A percentile compares a stretch with the other conserved stretches of the same genome.
Evolutionary conservation across 2,888 invertebrate species (phyloP).

Genomic region (Embidobia sp.): DNA sequence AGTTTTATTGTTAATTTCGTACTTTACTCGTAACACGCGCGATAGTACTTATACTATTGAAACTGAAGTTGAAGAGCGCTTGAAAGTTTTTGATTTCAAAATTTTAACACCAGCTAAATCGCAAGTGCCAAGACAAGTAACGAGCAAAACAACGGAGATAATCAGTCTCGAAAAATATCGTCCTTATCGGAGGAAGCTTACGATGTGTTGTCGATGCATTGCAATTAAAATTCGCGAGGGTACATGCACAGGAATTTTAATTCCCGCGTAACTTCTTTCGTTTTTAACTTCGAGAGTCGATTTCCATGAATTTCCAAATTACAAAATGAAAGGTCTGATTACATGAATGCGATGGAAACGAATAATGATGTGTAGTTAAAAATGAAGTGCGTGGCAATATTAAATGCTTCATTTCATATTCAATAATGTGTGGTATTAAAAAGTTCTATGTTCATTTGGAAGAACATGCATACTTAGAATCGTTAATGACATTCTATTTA

Average conservation of each 20-base stretch:
- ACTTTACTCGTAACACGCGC: too few relatives aligned
- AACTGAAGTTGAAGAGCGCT: slow-evolving; percentile 39
- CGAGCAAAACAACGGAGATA: slow-evolving; percentile 49
- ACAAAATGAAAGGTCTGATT: slow-evolving; percentile 20
- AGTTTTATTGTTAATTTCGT: too few relatives aligned
- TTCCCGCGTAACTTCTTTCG: slow-evolving; percentile 35
- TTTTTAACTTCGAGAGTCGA: slow-evolving; percentile 26
- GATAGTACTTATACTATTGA: slow-evolving; percentile 11
- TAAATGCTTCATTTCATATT: background rate
- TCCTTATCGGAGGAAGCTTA: slow-evolving; percentile 23
- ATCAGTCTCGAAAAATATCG: slow-evolving; percentile 52
- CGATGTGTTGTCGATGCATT: slow-evolving; percentile 22
- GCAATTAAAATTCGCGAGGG: slow-evolving; percentile 45
- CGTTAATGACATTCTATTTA: too few relatives aligned
- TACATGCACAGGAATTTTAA: slow-evolving; percentile 11
- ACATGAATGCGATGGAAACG: slow-evolving; percentile 7
- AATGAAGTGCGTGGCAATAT: background rate
- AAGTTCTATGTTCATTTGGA: too few relatives aligned
- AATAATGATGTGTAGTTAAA: slow-evolving; percentile 23
- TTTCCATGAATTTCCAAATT: slow-evolving; percentile 23
- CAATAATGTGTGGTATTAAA: too few relatives aligned
- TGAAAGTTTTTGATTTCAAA: slow-evolving; percentile 54
- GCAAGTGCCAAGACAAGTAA: slow-evolving; percentile 41
- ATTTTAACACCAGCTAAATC: slow-evolving; percentile 34
- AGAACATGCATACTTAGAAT: too few relatives aligned